phyloP scores from a whole-genome alignment of 30 jellyfish, hydroid and myxozoan species.

The Aurelia aurita region DNA sequence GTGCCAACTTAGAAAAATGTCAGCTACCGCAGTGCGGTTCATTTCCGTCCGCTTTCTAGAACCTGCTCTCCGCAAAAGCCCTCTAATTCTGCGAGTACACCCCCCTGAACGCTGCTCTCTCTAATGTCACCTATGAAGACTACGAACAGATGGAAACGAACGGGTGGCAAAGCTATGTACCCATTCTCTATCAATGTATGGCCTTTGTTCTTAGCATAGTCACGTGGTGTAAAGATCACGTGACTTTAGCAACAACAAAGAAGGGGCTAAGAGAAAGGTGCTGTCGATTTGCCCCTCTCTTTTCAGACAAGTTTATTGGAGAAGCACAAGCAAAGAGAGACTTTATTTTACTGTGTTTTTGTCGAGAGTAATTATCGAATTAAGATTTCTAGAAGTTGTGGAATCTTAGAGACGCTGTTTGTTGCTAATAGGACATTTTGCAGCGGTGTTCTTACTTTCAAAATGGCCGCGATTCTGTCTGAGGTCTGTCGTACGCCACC shows the following conservation, averaged over 20 bases:
- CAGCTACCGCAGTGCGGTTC: too few relatives aligned
- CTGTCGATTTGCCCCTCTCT: constrained; percentile 47
- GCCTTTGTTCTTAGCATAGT: constrained; percentile 42
- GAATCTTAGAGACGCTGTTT: neutral
- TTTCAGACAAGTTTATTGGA: constrained; percentile 10
- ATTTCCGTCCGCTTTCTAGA: neutral
- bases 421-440: neutral
- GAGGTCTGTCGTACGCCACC: constrained; percentile 51
- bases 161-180: constrained; percentile 79
- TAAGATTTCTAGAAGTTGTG: too few relatives aligned
- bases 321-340: too few relatives aligned
- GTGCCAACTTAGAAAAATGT: too few relatives aligned
- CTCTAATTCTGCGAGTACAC: neutral
- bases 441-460: constrained; percentile 27
- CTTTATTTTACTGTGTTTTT: too few relatives aligned
- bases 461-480: constrained; percentile 76
- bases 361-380: too few relatives aligned
- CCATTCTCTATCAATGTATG: constrained; percentile 67
- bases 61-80: constrained; percentile 7
- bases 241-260: constrained; percentile 61
- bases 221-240: constrained; percentile 52
- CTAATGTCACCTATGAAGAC: constrained; percentile 60
- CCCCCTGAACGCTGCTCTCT: constrained; percentile 42
- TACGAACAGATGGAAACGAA: constrained; percentile 68
- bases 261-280: constrained; percentile 85